Percentiles rank a stretch among this genome's conserved stretches.
Evolutionary conservation across 2,888 invertebrate species (phyloP).

Genomic region (Epiblema foenella): DNA sequence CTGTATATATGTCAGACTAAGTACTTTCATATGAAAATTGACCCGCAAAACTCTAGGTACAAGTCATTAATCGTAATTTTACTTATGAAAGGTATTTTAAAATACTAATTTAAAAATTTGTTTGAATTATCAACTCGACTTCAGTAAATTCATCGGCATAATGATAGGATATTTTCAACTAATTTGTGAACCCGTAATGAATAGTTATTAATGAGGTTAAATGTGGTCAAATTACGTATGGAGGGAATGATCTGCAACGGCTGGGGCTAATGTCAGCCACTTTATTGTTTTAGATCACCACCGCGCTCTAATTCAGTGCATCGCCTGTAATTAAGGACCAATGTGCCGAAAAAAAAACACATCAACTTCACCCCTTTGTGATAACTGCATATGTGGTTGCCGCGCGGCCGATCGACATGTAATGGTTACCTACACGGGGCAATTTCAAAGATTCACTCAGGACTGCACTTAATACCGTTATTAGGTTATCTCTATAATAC

Average conservation of each 20-base stretch:
- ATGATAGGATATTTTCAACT: slow-evolving; percentile 42
- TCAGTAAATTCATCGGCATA: slow-evolving; percentile 19
- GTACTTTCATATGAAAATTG: too few relatives aligned
- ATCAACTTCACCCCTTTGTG: slow-evolving; percentile 74
- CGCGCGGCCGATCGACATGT: slow-evolving; percentile 55
- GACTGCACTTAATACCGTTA: slow-evolving; percentile 37
- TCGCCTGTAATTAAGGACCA: slow-evolving; percentile 75
- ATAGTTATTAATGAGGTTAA: slow-evolving; percentile 63
- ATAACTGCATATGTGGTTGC: slow-evolving; percentile 70
- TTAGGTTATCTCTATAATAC: slow-evolving; percentile 32
- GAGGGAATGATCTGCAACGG: slow-evolving; percentile 68
- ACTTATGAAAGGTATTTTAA: slow-evolving; percentile 9
- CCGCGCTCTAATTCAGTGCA: slow-evolving; percentile 79
- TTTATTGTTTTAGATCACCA: slow-evolving; percentile 82
- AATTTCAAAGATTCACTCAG: slow-evolving; percentile 38
- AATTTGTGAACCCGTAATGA: slow-evolving; percentile 61
- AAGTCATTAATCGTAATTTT: too few relatives aligned
- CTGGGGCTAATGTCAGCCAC: slow-evolving; percentile 72
- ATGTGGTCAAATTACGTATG: slow-evolving; percentile 78
- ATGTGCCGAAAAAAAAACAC: slow-evolving; percentile 67
- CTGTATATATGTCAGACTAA: too few relatives aligned
- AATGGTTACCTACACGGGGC: slow-evolving; percentile 55
- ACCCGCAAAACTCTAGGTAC: too few relatives aligned
- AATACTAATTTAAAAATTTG: not conserved
- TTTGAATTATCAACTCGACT: slow-evolving; percentile 10